Evolutionary conservation across 2,888 invertebrate species (phyloP).

Genomic region (Pachycephus smyrnensis): DNA sequence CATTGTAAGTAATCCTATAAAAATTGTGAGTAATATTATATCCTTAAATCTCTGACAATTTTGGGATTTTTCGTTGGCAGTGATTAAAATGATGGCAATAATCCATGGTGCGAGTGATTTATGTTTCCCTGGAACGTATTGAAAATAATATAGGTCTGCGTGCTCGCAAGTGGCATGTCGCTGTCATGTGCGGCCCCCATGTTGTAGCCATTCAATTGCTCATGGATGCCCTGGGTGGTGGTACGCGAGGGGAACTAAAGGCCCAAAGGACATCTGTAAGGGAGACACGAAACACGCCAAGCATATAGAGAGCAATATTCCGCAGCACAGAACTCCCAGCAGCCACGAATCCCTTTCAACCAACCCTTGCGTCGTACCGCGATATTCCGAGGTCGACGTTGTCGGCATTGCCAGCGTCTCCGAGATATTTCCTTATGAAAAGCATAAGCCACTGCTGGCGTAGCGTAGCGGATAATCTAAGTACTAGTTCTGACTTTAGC

Average conservation of each 20-base stretch:
- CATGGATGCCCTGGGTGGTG: not conserved
- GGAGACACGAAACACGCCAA: slow-evolving; percentile 23
- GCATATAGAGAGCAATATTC: slow-evolving; percentile 37
- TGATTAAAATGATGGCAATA: too few relatives aligned
- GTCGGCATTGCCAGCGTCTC: not conserved
- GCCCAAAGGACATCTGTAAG: slow-evolving; percentile 34
- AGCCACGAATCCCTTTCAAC: slow-evolving; percentile 20
- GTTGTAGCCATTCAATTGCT: slow-evolving; percentile 24
- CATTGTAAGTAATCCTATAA: too few relatives aligned
- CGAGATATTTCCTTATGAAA: slow-evolving; percentile 40
- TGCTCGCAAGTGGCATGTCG: not conserved
- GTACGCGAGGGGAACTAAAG: not conserved
- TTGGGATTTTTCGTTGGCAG: too few relatives aligned
- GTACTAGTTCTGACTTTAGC: not conserved
- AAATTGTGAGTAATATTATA: too few relatives aligned
- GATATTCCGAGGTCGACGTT: not conserved
- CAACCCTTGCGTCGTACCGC: slow-evolving; percentile 7
- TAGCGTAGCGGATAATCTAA: slow-evolving; percentile 12
- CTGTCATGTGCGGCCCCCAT: not conserved
- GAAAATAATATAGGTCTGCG: slow-evolving; percentile 12
- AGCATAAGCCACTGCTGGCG: slow-evolving; percentile 21
- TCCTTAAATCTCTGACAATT: slow-evolving; percentile 7
- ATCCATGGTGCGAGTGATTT: too few relatives aligned
- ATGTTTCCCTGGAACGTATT: too few relatives aligned
- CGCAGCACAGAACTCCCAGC: slow-evolving; percentile 34